phyloP scores from a whole-genome alignment of 2,113 vertebrate species.

The Lota lota region DNA sequence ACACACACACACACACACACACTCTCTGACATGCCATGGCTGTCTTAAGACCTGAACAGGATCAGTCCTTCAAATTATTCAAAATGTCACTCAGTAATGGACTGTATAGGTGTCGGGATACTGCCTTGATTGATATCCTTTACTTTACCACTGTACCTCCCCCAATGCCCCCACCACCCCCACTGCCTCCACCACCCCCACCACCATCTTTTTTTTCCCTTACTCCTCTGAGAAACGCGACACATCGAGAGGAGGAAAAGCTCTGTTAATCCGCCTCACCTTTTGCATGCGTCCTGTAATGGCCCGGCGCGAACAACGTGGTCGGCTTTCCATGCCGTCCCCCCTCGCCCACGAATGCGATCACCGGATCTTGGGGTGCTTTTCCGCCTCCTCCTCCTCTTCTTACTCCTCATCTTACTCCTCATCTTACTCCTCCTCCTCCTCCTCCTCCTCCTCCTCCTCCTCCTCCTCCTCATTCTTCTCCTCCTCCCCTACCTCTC shows the following conservation, averaged over 20 bases:
- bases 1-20: conserved; percentile 16
- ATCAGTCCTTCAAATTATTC: conserved; percentile 36
- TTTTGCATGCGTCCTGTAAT: conserved; percentile 42
- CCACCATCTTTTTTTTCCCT: conserved; percentile 19
- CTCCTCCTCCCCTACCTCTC: neutral
- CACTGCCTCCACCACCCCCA: conserved; percentile 24
- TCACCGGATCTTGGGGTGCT: conserved; percentile 21
- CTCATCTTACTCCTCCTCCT: neutral
- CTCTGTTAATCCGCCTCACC: conserved; percentile 52
- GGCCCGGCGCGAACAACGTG: conserved; percentile 50
- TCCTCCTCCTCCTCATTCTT: neutral
- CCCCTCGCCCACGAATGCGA: conserved; percentile 33
- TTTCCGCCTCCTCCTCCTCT: neutral
- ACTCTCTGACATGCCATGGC: neutral
- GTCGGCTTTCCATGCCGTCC: too few relatives aligned
- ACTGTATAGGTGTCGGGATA: conserved; percentile 28
- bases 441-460: neutral
- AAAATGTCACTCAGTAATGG: conserved; percentile 51
- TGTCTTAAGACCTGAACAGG: conserved; percentile 17
- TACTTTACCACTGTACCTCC: conserved; percentile 10
- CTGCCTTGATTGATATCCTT: conserved; percentile 28
- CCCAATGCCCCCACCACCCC: conserved; percentile 27
- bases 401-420: neutral
- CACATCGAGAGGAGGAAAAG: conserved; percentile 38
- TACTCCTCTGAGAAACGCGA: conserved; percentile 38